phyloP scores from a whole-genome alignment of 2,888 invertebrate genomes.

The Trachelus tabidus region DNA sequence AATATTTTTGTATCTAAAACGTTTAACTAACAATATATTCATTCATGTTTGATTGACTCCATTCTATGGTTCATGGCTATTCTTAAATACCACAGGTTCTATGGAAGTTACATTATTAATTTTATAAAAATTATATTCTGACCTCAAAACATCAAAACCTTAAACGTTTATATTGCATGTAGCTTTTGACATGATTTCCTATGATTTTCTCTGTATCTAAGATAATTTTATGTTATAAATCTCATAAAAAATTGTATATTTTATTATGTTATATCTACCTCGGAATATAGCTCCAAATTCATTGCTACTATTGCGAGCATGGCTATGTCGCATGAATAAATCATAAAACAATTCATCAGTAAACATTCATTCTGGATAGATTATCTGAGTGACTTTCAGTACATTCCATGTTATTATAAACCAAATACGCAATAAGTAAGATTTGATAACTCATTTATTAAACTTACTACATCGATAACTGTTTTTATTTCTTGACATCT shows the following conservation, averaged over 20 bases:
- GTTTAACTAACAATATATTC: no score
- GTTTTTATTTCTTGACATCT: neutral
- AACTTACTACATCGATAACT: neutral
- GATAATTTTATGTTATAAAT: neutral
- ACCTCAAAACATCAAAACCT: neutral
- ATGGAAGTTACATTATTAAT: neutral
- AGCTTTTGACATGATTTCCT: neutral
- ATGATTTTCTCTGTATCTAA: neutral
- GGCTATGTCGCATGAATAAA: neutral
- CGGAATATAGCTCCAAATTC: neutral
- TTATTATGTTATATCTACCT: neutral
- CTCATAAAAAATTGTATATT: neutral
- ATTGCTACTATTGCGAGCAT: neutral
- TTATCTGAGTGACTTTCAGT: neutral
- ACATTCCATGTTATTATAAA: neutral
- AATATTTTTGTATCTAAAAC: neutral
- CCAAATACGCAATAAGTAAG: neutral
- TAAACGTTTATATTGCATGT: neutral
- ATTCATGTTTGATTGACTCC: neutral
- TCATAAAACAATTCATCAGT: neutral
- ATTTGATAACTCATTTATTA: neutral
- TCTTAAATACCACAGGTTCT: neutral
- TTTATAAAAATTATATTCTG: neutral
- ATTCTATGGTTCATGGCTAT: neutral
- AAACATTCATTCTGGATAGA: neutral